Evolutionary conservation across 2,113 vertebrate species (phyloP).

Genomic region (Amblyopsis rosae): DNA sequence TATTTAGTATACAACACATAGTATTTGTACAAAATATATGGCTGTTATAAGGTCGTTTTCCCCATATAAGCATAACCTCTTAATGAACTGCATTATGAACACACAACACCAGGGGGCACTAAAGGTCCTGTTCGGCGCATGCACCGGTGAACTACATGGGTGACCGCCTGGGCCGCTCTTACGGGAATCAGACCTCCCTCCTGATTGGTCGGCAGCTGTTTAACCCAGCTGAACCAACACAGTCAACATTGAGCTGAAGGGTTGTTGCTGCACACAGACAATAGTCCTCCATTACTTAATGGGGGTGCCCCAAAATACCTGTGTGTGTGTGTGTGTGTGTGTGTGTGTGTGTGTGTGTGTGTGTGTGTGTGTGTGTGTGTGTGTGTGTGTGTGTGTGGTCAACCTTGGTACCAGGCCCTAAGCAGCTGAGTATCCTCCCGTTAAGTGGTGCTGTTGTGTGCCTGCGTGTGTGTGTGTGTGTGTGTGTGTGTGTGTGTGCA

Average conservation of each 20-base stretch:
- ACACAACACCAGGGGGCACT: too few relatives aligned
- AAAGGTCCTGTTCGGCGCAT: neutral
- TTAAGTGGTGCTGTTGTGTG: neutral
- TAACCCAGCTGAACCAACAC: constrained; percentile 56
- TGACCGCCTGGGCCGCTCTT: neutral
- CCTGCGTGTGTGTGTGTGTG: neutral
- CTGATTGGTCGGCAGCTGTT: constrained; percentile 59
- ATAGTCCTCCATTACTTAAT: constrained; percentile 59
- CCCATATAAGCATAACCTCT: too few relatives aligned
- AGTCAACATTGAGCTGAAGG: too few relatives aligned
- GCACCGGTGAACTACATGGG: neutral
- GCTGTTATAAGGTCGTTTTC: too few relatives aligned
- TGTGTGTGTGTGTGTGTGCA: neutral
- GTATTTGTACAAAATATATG: too few relatives aligned
- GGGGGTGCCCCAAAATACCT: constrained; percentile 23
- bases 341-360: constrained; percentile 24
- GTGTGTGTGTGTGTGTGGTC: neutral
- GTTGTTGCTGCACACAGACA: constrained; percentile 62
- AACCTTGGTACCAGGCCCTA: neutral
- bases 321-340: constrained; percentile 8
- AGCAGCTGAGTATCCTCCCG: neutral
- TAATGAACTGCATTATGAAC: too few relatives aligned
- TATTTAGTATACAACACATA: too few relatives aligned
- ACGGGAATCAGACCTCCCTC: constrained; percentile 34
- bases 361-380: constrained; percentile 1